Base-by-base conservation (phyloP, 2,888 invertebrate genomes). In the Sympetrum striolatum region DNA sequence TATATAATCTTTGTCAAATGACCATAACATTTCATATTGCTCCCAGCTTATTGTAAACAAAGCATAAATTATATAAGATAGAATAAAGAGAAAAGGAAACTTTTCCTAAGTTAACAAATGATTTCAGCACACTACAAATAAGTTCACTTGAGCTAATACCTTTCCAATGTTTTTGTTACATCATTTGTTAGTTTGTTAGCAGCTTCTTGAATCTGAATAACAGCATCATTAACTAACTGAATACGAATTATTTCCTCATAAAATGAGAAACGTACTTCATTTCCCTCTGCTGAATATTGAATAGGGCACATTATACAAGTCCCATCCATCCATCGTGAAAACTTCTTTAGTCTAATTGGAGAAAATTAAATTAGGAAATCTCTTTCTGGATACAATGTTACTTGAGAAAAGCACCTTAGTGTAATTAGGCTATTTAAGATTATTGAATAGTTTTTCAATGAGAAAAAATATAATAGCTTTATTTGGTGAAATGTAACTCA, bases 291-390 rank as follows among this genome's bases (percentile, higher is more conserved):
- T 14, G 96, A 94, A 92, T 94, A 94, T 91, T 96, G 95, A 0
- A 96, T 96, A 0, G 96, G 95, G 91, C 97, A 97, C 73, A 96
- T 95, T 0, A 97, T 93, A 92, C 98, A 98, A 0, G 97, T 97
- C 18, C 96, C 96, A 92, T 96, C 95, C 97, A 97, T 97, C 98
- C 98, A 98, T 14, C 98, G 96, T 0, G 97, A 96, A 93, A 98
- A 97, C 0, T 95, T 93, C 92, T 96, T 97, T 10, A 98, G 93
- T 91, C 97, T 97, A 92, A 58, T 92, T 82, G 80, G 91, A 44
- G 58, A 0, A 53, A 53, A 2, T 53, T 53, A 18, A 53, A 53
- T 53, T 53, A 53, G 53, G 2, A 53, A 53, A 53, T 14, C 1
- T 53, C 2, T 53, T 8, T 3, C 1, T 3, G 10, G 10, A 44